These are phyloP conservation scores for Okapia johnstoni DNA, from an alignment of 2,113 vertebrate genomes.

Conservation along the genomic window DNA sequence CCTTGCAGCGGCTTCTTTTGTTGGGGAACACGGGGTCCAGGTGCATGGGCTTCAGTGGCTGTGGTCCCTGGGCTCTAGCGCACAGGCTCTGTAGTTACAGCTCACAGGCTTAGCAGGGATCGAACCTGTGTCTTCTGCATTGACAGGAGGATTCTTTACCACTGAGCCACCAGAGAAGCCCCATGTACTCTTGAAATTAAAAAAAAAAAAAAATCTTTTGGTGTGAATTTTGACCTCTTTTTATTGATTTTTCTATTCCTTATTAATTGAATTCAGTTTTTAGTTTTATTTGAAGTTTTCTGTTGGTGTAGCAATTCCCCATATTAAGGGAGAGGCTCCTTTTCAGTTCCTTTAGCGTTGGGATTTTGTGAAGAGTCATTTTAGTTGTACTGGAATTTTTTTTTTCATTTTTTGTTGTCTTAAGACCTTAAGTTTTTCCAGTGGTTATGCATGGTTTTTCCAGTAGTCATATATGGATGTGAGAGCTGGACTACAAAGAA, in stretches of 20 bases:
- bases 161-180: neutral
- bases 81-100: accelerated
- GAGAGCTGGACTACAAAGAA: neutral
- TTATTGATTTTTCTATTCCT: neutral
- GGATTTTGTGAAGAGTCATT: neutral
- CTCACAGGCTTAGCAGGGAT: neutral
- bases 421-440: neutral
- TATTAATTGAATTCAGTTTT: neutral
- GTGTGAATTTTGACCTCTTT: neutral
- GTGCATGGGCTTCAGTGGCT: accelerated
- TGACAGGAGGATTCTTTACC: neutral
- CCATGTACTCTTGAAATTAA: neutral
- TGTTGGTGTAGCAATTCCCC: neutral
- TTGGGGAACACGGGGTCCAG: neutral
- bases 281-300: neutral
- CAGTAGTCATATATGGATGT: neutral
- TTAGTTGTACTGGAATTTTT: neutral
- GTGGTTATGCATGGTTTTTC: neutral
- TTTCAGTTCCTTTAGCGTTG: neutral
- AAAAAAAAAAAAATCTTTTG: neutral
- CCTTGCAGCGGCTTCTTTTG: neutral
- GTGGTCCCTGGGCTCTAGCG: accelerated
- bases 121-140: accelerated
- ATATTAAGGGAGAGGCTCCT: neutral
- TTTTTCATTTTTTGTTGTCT: neutral